These are phyloP conservation scores for Asteroscopus sphinx DNA, from an alignment of 2,888 invertebrate species.

Conservation along the genomic window DNA sequence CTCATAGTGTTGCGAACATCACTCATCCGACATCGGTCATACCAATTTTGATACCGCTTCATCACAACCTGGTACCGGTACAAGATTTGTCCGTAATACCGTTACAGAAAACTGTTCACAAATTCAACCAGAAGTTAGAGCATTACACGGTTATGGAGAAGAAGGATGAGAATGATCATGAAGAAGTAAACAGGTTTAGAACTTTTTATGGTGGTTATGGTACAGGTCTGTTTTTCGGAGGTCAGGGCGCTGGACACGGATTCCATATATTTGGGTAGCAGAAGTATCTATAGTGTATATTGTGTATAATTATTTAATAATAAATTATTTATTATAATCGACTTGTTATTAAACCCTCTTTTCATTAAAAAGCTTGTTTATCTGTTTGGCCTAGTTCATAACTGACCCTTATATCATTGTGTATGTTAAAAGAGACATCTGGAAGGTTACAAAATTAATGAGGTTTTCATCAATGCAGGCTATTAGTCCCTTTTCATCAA, in stretches of 20 bases:
- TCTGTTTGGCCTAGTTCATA: no score
- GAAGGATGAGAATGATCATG: constrained; percentile 67
- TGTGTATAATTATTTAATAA: constrained; percentile 36
- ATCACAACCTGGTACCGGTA: constrained; percentile 73
- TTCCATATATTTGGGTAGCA: constrained; percentile 78
- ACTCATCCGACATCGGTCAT: constrained; percentile 66
- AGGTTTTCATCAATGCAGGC: no score
- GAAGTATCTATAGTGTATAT: constrained; percentile 15
- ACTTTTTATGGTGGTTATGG: constrained; percentile 83
- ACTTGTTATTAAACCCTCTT: constrained; percentile 4
- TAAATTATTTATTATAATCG: constrained; percentile 41
- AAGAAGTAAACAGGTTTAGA: constrained; percentile 70
- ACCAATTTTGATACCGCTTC: constrained; percentile 70
- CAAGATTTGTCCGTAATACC: constrained; percentile 83
- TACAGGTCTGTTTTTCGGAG: constrained; percentile 78
- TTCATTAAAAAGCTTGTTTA: not conserved
- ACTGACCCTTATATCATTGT: no score
- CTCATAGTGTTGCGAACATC: constrained; percentile 66
- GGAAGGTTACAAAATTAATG: no score
- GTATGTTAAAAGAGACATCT: no score
- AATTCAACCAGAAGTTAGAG: constrained; percentile 59
- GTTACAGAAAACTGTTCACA: constrained; percentile 67
- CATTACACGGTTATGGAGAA: constrained; percentile 65
- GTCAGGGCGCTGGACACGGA: constrained; percentile 83
- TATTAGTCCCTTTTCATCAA: no score